Evolutionary conservation across 2,797 vertebrate genomes (phyloP).

Genomic region (Odontamblyopus lacepedii): DNA sequence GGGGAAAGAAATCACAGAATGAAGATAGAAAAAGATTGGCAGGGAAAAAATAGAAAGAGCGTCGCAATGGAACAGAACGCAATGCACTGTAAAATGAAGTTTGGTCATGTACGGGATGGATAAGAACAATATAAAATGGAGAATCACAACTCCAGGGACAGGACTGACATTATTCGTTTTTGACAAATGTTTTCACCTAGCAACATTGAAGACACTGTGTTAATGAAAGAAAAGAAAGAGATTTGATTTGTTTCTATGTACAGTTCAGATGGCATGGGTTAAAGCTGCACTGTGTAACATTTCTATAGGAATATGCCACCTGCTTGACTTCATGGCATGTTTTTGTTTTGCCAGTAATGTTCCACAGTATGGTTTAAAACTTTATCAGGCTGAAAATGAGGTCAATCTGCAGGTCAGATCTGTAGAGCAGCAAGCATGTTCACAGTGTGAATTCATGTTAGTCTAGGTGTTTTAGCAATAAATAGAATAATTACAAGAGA

Average conservation of each 20-base stretch:
- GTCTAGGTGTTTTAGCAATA: too few relatives aligned
- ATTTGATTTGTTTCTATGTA: conserved; percentile 18
- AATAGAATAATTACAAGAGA: too few relatives aligned
- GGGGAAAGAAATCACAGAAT: conserved; percentile 19
- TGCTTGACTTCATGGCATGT: too few relatives aligned
- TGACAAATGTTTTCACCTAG: conserved; percentile 18
- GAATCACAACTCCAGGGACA: conserved; percentile 15
- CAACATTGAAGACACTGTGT: conserved; percentile 10
- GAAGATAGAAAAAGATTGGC: conserved; percentile 17
- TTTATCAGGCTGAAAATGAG: too few relatives aligned
- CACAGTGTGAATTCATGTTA: too few relatives aligned
- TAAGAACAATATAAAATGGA: conserved; percentile 28
- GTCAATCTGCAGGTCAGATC: too few relatives aligned
- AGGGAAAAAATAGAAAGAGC: not conserved
- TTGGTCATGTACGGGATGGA: conserved; percentile 24
- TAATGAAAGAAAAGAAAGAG: conserved; percentile 1
- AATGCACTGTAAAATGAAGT: conserved; percentile 17
- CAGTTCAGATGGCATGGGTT: not conserved
- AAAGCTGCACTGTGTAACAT: too few relatives aligned
- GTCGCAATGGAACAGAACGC: conserved; percentile 13
- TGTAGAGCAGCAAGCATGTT: too few relatives aligned
- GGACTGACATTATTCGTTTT: conserved; percentile 23
- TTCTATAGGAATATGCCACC: too few relatives aligned
- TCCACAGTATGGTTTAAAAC: too few relatives aligned
- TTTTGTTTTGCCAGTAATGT: too few relatives aligned